Percentiles rank a stretch among this genome's conserved stretches.
phyloP scores from a whole-genome alignment of 2,888 invertebrate genomes.

The Zygaena filipendulae region DNA sequence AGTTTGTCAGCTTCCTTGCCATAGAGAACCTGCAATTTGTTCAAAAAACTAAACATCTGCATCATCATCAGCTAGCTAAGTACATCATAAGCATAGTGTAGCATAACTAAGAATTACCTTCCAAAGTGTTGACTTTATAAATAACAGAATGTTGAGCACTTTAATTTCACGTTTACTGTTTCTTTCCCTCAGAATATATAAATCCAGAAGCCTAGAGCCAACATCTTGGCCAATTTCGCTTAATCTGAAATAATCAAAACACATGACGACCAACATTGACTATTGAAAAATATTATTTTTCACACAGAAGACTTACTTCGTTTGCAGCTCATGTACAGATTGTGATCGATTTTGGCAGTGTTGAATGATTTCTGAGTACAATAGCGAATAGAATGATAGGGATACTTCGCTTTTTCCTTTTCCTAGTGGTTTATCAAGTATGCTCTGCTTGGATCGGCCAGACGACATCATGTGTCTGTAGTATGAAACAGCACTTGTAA shows the following conservation, averaged over 20 bases:
- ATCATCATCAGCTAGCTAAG: background rate
- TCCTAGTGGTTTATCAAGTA: slow-evolving; percentile 90
- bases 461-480: slow-evolving; percentile 42
- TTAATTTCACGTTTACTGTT: slow-evolving; percentile 96
- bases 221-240: slow-evolving; percentile 96
- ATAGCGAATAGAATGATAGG: slow-evolving; percentile 89
- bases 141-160: slow-evolving; percentile 91
- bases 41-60: background rate
- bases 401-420: slow-evolving; percentile 95
- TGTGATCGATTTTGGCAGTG: slow-evolving; percentile 97
- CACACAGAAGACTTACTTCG: slow-evolving; percentile 85
- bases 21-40: slow-evolving; percentile 79
- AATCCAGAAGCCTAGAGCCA: slow-evolving; percentile 91
- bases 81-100: background rate
- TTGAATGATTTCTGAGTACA: slow-evolving; percentile 98
- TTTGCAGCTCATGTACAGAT: slow-evolving; percentile 94
- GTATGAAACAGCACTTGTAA: no score
- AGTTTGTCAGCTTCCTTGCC: slow-evolving; percentile 98
- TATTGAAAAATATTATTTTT: no score
- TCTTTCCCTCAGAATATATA: slow-evolving; percentile 93
- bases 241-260: slow-evolving; percentile 69
- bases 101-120: slow-evolving; percentile 70
- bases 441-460: slow-evolving; percentile 76
- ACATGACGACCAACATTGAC: no score
- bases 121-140: slow-evolving; percentile 97